These are phyloP conservation scores for Toxonevra muliebris DNA, from an alignment of 2,888 invertebrate genomes.

Conservation along the genomic window DNA sequence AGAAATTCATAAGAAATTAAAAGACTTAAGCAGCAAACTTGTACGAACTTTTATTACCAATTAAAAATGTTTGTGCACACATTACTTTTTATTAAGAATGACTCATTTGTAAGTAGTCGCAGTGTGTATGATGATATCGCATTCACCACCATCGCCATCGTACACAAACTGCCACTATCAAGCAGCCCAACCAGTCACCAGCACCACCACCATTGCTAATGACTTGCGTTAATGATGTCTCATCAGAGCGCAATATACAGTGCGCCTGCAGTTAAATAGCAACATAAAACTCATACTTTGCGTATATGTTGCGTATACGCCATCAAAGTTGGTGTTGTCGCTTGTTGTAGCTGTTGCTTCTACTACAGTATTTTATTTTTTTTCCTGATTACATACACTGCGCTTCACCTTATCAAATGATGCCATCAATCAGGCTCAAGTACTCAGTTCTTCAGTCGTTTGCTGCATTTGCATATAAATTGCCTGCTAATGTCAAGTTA, in stretches of 20 bases:
- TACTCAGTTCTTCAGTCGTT: constrained; percentile 34
- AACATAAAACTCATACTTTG: not conserved
- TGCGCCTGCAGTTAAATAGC: constrained; percentile 7
- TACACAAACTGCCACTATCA: too few relatives aligned
- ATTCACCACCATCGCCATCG: too few relatives aligned
- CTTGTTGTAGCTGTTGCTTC: too few relatives aligned
- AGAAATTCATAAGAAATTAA: not conserved
- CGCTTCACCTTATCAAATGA: constrained; percentile 52
- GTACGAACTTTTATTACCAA: too few relatives aligned
- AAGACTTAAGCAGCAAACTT: constrained; percentile 16
- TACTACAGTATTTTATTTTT: too few relatives aligned
- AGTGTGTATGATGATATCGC: too few relatives aligned
- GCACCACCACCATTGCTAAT: constrained; percentile 25
- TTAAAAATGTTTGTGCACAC: too few relatives aligned
- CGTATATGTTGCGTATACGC: constrained; percentile 24
- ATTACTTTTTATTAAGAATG: too few relatives aligned
- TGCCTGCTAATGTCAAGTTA: constrained; percentile 65
- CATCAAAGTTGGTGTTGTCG: constrained; percentile 4
- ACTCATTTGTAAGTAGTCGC: too few relatives aligned
- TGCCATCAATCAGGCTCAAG: constrained; percentile 59
- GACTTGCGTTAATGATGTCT: constrained; percentile 33
- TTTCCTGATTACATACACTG: constrained; percentile 1
- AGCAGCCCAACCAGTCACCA: too few relatives aligned
- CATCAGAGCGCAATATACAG: constrained; percentile 10
- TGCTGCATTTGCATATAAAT: constrained; percentile 65